Base-by-base conservation (phyloP, 2,113 vertebrate genomes). In the Eulemur rufifrons region DNA sequence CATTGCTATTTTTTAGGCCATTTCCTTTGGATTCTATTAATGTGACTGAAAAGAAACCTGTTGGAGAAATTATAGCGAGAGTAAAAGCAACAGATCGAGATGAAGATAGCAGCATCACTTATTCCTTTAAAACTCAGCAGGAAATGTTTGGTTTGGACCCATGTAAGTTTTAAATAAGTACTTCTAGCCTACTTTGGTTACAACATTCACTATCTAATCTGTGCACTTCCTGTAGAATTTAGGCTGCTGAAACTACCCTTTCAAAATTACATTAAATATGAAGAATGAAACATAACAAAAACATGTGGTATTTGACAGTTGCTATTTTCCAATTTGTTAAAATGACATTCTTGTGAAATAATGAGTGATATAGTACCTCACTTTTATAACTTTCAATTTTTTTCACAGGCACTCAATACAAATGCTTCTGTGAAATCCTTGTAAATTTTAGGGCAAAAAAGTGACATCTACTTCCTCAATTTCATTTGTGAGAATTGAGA, bases 71-170 rank as follows among this genome's bases (percentile, higher is more conserved):
- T 63, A 54, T 97, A 89, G 73, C 29, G 71, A 97, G 47, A 71
- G 74, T 97, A 83, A 97, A 97, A 97, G 80, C 45, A 45, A 96
- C 64, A 92, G 96, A 98, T 68, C n/a, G 0, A 71, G 95, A 97
- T 56, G 23, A 27, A 96, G 94, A 90, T 39, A 96, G 1, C 34
- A 59, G 61, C 63, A 94, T 98, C 68, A 97, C 21, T 54, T 98
- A 97, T 83, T 97, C 61, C 14, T 97, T 98, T 97, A 95, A 86
- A 93, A 94, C 82, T 71, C 50, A 71, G 88, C 90, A 97, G 90
- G 68, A 50, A 47, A 17, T 97, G 61, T 98, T 98, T 98, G 89
- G 34, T 74, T 96, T 98, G 93, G 96, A 98, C 69, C 20, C 68
- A 52, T 10, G 25, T 97, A 96, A 95, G 86, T 97, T 61, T 17